Evolutionary conservation across 2,888 invertebrate genomes (phyloP).

Genomic region (Nemotelus pantherinus): DNA sequence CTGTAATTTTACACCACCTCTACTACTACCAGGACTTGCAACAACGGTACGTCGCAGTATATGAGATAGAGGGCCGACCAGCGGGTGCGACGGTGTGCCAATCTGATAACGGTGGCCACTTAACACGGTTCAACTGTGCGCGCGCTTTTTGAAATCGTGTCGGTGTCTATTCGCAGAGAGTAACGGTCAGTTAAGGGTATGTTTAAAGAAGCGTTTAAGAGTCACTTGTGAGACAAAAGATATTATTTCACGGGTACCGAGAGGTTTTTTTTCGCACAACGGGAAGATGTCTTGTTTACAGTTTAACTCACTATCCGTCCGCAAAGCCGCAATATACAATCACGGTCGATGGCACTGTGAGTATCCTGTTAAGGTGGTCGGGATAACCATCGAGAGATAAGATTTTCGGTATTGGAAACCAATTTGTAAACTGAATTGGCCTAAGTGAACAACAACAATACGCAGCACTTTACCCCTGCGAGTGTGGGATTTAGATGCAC

Average conservation of each 20-base stretch:
- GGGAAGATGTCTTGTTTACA: conserved; percentile 11
- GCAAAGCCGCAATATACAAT: no score
- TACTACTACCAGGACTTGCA: conserved; percentile 12
- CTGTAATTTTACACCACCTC: conserved; percentile 40
- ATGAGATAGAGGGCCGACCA: not conserved
- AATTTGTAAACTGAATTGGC: conserved; percentile 12
- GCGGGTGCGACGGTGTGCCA: conserved; percentile 15
- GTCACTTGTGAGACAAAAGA: conserved; percentile 21
- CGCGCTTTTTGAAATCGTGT: conserved; percentile 31
- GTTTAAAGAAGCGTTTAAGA: conserved; percentile 33
- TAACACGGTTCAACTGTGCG: conserved; percentile 40
- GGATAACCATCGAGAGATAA: conserved; percentile 21
- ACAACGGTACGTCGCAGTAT: conserved; percentile 7
- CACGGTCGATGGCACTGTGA: not conserved
- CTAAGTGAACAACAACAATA: conserved; percentile 37
- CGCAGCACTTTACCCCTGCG: conserved; percentile 29
- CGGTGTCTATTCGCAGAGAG: conserved; percentile 12
- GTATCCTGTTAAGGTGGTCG: conserved; percentile 19
- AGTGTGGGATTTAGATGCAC: conserved; percentile 28
- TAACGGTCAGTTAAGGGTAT: conserved; percentile 39
- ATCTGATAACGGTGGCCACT: conserved; percentile 27
- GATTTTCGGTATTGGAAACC: conserved; percentile 30
- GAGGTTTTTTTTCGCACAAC: not conserved
- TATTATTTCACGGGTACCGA: conserved; percentile 4
- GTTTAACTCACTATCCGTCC: not conserved